Conservation (phyloP, 2,797 vertebrate genomes). For the Centropyge bicolor region DNA sequence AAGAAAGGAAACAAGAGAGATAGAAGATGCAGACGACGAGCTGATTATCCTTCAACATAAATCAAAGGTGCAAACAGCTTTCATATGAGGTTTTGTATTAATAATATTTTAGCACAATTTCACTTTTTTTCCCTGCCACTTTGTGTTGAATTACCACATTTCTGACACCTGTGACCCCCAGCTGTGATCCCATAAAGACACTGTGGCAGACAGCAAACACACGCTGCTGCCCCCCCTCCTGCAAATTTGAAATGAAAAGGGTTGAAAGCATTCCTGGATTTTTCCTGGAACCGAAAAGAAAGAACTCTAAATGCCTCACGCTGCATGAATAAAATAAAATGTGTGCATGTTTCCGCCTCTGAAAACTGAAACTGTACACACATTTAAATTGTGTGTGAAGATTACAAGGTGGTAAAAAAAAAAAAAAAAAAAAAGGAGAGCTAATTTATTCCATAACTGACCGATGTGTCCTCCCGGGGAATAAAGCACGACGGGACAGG, state of each 20-base stretch:
- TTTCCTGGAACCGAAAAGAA: slow-evolving; percentile 3
- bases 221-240: not conserved
- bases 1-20: not conserved
- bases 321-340: not conserved
- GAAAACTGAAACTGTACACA: not conserved
- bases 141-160: not conserved
- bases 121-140: not conserved
- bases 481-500: not conserved
- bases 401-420: not conserved
- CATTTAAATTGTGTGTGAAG: not conserved
- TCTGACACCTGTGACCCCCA: not conserved
- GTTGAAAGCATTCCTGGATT: not conserved
- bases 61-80: not conserved
- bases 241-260: not conserved
- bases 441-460: not conserved
- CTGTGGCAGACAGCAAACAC: not conserved
- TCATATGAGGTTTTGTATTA: not conserved
- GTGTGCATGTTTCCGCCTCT: not conserved
- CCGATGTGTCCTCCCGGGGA: not conserved
- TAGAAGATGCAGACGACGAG: not conserved
- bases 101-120: not conserved
- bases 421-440: not conserved
- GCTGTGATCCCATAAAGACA: not conserved
- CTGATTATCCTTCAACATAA: not conserved
- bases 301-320: not conserved